Evolutionary conservation across 1,140 invertebrate genomes (phyloP).

Genomic region (Trachelipus rathkii): DNA sequence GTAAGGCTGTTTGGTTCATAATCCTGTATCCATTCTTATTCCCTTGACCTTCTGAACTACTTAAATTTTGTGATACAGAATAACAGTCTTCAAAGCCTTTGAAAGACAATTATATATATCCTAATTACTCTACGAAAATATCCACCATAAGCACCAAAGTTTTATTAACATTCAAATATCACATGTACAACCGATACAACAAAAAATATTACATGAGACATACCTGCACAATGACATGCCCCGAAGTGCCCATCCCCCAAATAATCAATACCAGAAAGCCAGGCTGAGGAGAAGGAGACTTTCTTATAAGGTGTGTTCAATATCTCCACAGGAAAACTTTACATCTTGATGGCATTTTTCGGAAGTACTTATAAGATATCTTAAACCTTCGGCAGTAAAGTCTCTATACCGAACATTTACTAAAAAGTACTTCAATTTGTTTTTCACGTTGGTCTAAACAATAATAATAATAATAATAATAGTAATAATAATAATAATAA

Average conservation of each 20-base stretch:
- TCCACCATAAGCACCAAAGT: too few species aligned
- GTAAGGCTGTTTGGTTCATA: too few species aligned
- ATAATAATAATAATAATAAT: too few species aligned
- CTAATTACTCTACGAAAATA: too few species aligned
- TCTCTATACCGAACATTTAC: not conserved
- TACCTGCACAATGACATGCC: not conserved
- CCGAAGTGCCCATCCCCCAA: not conserved
- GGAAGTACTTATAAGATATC: not conserved
- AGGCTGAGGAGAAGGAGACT: not conserved
- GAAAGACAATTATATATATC: too few species aligned
- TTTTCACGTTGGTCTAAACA: not conserved
- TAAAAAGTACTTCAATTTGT: not conserved
- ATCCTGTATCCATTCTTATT: too few species aligned
- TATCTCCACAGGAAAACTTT: not conserved
- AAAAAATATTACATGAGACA: not conserved
- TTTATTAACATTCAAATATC: too few species aligned
- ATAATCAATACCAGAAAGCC: not conserved
- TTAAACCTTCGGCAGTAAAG: not conserved
- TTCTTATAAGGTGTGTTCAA: not conserved
- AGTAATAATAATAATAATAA: too few species aligned
- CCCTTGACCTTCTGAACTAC: too few species aligned
- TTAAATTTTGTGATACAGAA: too few species aligned
- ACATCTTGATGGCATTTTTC: not conserved
- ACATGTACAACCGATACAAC: too few species aligned
- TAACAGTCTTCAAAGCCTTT: too few species aligned